Evolutionary conservation across 1,140 invertebrate genomes (phyloP), one percentile per base, ranked within the genome.

Genomic region (Colletes latitarsis): DNA sequence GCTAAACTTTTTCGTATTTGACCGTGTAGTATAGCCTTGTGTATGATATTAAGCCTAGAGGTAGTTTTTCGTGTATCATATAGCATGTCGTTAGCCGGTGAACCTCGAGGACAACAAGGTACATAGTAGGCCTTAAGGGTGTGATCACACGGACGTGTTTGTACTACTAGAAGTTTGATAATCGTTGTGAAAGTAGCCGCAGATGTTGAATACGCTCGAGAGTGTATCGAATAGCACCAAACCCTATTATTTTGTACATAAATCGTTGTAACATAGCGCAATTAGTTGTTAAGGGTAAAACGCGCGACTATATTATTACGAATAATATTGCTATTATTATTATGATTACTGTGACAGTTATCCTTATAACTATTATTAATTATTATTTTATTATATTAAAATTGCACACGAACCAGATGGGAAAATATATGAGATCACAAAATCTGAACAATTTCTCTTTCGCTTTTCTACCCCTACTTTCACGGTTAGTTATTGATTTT

Each of bases 301-400:
- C 70, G 73, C 69, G 75, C 58, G 66, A 85, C 73, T 81, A 66
- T 80, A 85, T 77, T 85, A 83, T 78, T 72, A 86, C 8, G 41
- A 60, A 39, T 80, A 74, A 60, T 77, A 85, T 63, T 17, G 15
- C 12, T 63, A 63, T 17, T 53, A 80, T 75, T 43, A 77, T 69
- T 77, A 71, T 74, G 76, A 82, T 72, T 58, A 72, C 57, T 30
- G 73, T 85, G 77, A 84, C 81, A 69, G 72, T 81, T 80, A 72
- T 86, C 66, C 69, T 70, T 83, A 79, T 82, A 72, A 78, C 73
- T 88, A 89, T 82, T 83, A 85, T 70, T 86, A 88, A 81, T 88
- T 82, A 88, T 83, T 90, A 90, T 89, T 85, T 88, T 90, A 91
- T 91, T 90, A 88, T 91, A 91, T 90, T 91, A 90, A 88, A 91